Percentiles rank a stretch among this genome's conserved stretches.
phyloP scores from a whole-genome alignment of 2,113 vertebrate genomes.

The Kryptolebias marmoratus region DNA sequence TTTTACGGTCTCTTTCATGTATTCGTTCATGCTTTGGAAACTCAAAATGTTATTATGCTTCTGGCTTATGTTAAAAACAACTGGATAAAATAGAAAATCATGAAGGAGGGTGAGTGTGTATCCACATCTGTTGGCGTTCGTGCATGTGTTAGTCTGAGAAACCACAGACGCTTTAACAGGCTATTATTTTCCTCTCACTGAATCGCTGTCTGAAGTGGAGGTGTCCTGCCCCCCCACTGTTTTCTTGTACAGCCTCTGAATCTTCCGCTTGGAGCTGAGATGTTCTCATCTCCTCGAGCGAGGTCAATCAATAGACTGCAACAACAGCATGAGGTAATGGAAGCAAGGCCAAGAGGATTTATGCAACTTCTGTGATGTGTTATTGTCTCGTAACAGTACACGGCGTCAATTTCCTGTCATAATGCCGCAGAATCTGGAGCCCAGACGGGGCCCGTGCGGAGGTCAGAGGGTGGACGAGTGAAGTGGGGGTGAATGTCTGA shows the following conservation, averaged over 20 bases:
- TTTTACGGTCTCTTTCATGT: no score
- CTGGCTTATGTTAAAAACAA: no score
- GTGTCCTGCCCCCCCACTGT: slow-evolving; percentile 1
- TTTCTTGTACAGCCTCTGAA: not conserved
- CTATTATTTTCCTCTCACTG: slow-evolving; percentile 28
- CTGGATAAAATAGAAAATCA: not conserved
- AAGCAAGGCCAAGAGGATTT: slow-evolving; percentile 5
- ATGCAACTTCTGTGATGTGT: slow-evolving; percentile 28
- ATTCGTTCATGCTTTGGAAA: not conserved
- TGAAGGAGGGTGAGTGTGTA: not conserved
- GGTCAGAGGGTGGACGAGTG: slow-evolving; percentile 3
- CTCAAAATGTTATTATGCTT: no score
- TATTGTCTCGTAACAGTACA: slow-evolving; percentile 15
- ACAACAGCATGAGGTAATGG: slow-evolving; percentile 14
- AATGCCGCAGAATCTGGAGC: slow-evolving; percentile 26
- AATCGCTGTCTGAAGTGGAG: slow-evolving; percentile 24
- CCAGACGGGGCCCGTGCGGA: slow-evolving; percentile 11
- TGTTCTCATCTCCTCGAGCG: slow-evolving; percentile 17
- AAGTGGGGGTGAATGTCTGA: slow-evolving; percentile 27
- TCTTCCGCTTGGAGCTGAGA: not conserved
- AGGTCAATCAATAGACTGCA: slow-evolving; percentile 1
- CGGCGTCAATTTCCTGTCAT: slow-evolving; percentile 37
- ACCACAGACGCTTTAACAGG: slow-evolving; percentile 37
- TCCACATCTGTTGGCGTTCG: not conserved
- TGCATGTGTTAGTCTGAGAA: slow-evolving; percentile 16